Percentiles rank a stretch among this genome's conserved stretches.
phyloP scores from a whole-genome alignment of 2,888 invertebrate genomes.

The Atethmia centrago region DNA sequence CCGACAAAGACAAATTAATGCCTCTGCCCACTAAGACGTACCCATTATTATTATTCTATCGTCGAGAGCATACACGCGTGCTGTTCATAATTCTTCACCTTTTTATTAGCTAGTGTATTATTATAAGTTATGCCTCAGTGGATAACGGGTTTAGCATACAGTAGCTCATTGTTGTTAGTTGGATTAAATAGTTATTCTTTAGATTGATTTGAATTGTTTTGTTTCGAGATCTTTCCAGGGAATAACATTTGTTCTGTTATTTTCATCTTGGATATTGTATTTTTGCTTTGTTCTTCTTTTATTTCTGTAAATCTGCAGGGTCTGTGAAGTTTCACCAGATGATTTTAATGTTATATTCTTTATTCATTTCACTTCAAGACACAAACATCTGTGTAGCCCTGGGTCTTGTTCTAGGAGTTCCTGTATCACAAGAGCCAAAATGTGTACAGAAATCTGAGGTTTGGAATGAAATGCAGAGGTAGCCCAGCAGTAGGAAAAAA shows the following conservation, averaged over 20 bases:
- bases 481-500: not conserved
- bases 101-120: constrained; percentile 45
- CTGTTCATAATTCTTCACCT: constrained; percentile 46
- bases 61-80: constrained; percentile 19
- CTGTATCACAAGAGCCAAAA: no score
- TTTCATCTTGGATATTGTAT: not conserved
- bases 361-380: no score
- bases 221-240: not conserved
- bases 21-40: constrained; percentile 43
- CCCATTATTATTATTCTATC: constrained; percentile 52
- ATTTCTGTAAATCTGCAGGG: not conserved
- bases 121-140: constrained; percentile 47
- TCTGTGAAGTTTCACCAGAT: not conserved
- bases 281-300: not conserved
- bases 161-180: constrained; percentile 52
- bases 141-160: constrained; percentile 49
- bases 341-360: not conserved
- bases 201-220: constrained; percentile 9
- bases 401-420: no score
- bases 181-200: constrained; percentile 37
- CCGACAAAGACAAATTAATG: constrained; percentile 55
- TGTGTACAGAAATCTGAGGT: not conserved
- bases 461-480: not conserved
- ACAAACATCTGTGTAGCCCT: no score
- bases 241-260: not conserved